These are phyloP conservation scores for Cheilosia variabilis DNA, from an alignment of 2,888 invertebrate genomes.

Conservation along the genomic window DNA sequence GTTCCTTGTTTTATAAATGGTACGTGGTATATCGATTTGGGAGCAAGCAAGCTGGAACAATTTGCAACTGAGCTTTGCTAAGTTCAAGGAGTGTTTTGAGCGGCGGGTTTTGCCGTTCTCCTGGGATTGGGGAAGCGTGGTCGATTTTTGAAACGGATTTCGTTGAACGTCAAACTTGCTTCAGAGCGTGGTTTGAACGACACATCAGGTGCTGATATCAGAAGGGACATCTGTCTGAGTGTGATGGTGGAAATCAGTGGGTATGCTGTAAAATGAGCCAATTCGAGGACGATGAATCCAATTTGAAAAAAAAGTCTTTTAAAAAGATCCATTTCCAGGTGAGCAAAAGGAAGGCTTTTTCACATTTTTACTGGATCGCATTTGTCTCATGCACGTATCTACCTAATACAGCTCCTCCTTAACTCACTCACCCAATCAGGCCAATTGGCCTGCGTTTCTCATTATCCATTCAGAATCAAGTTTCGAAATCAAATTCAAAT, in stretches of 20 bases:
- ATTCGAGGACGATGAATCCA: too few species aligned
- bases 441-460: conserved; percentile 18
- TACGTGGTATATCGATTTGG: conserved; percentile 65
- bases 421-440: background rate
- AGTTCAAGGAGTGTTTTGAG: background rate
- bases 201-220: too few species aligned
- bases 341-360: too few species aligned
- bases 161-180: background rate
- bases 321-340: too few species aligned
- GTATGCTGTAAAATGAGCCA: too few species aligned
- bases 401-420: too few species aligned
- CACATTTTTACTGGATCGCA: too few species aligned
- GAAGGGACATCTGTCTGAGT: too few species aligned
- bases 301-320: too few species aligned
- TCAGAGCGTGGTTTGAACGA: too few species aligned
- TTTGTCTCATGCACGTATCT: too few species aligned
- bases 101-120: background rate
- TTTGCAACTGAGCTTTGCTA: background rate
- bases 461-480: conserved; percentile 30
- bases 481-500: conserved; percentile 41
- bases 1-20: conserved; percentile 8
- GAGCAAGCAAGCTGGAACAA: background rate
- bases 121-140: background rate
- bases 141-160: background rate
- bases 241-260: too few species aligned